Base-by-base conservation (phyloP, 1,140 invertebrate species). In the Yoshiicerus persimilis region DNA sequence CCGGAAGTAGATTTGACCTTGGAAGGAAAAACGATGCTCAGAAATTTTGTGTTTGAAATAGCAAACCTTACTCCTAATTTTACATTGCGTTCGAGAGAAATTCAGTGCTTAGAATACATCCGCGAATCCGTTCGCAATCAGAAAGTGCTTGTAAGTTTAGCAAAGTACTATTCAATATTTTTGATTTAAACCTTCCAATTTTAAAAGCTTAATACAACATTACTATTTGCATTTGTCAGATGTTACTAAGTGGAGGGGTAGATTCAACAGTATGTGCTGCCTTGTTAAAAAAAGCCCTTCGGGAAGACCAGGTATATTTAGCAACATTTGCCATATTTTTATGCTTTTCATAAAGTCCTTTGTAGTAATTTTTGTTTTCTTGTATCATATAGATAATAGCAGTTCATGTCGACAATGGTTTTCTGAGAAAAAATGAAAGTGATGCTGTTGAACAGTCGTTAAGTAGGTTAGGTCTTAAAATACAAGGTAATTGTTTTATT, bases 251-350 rank as follows among this genome's bases (percentile, higher is more conserved):
- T 92, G 99, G 99, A 34, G 99, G 99, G 36, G 99, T 99, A 11
- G 99, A 99, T 93, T 99, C 98, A 0, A 98, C 98, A 70, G 98
- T 99, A 11, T 99, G 98, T 94, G 98, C 98, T 30, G 98, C 98
- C n/a, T 93, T 99, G 47, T 93, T 99, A 75, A 95, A 97, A 92
- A 96, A 96, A 93, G 97, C 98, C 11, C 93, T 99, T 30, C 94
- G 94, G 89, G 95, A 96, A 90, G 97, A 98, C 90, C 97, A 99
- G 93, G 95, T 86, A n/a, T 16, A 41, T 56, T 56, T 56, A 11
- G 47, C 10, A 56, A 56, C n/a, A n/a, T n/a, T 27, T 85, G 8
- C 9, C 34, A 41, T 41, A 8, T 56, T 85, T 23, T 30, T 41
- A 23, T 70, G 56, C 32, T 30, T 87, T 6, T 88, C 10, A 87